Evolutionary conservation across 92 coral and sea anemone genomes (phyloP).

Genomic region (Isaurus tuberculatus): DNA sequence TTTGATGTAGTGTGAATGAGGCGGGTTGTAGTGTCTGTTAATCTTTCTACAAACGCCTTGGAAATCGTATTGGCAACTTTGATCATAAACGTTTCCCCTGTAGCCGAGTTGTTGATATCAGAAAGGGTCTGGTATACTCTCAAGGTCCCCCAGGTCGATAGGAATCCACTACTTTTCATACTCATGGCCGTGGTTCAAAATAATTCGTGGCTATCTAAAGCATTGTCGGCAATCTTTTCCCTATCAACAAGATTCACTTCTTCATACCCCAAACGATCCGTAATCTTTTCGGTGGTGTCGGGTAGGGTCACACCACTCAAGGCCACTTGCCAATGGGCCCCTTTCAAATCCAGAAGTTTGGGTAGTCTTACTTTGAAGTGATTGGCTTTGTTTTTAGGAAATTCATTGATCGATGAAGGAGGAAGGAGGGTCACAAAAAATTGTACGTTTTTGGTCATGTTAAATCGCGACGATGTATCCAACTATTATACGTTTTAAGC

Average conservation of each 20-base stretch:
- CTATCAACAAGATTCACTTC: not conserved
- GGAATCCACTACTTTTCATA: too few relatives aligned
- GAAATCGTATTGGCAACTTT: not conserved
- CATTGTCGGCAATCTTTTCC: not conserved
- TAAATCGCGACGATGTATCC: conserved; percentile 35
- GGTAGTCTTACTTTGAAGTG: not conserved
- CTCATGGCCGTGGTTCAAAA: not conserved
- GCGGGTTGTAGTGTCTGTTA: too few relatives aligned
- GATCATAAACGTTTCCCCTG: too few relatives aligned
- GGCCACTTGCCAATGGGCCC: conserved; percentile 19
- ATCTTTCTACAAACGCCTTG: too few relatives aligned
- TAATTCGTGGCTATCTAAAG: not conserved
- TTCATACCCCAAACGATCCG: conserved; percentile 15
- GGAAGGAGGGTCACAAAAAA: not conserved
- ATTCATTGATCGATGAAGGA: not conserved
- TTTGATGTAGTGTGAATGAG: not conserved
- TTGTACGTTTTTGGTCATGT: not conserved
- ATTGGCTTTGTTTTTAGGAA: not conserved
- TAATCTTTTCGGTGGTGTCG: conserved; percentile 40
- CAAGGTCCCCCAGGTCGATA: too few relatives aligned
- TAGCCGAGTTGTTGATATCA: too few relatives aligned
- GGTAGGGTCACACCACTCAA: conserved; percentile 29
- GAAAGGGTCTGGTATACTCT: too few relatives aligned
- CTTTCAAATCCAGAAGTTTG: not conserved
- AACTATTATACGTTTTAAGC: conserved; percentile 39